Base-by-base conservation (phyloP, 2,888 invertebrate species). In the Dicyrtomina minuta region DNA sequence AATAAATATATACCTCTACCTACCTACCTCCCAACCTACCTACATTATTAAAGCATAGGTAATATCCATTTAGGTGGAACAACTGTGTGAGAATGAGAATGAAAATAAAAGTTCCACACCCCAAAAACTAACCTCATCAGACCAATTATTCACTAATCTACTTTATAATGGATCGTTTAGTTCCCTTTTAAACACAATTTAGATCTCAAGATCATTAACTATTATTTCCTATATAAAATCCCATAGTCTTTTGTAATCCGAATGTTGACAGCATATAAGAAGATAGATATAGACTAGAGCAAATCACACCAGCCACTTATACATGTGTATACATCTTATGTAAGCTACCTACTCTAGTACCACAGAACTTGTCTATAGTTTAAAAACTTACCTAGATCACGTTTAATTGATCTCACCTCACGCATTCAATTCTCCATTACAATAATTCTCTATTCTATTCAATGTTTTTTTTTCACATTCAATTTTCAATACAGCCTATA, bases 41-140 rank as follows among this genome's bases (percentile, higher is more conserved):
- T n/a, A n/a, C n/a, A n/a, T n/a, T n/a, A n/a, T n/a, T n/a, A n/a
- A n/a, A n/a, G n/a, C n/a, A n/a, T n/a, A n/a, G 51, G 24, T 20
- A 4, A 13, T 20, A 24, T 51, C 55, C 26, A 5, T 26, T 55
- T 27, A 55, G 55, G 55, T 26, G 24, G 24, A 55, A 55, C n/a
- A n/a, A n/a, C n/a, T n/a, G n/a, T n/a, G n/a, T n/a, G n/a, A n/a
- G n/a, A n/a, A n/a, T n/a, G n/a, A n/a, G n/a, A n/a, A 8, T 55
- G 24, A 44, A 58, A 58, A 39, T 58, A 58, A 58, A 58, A 44
- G 41, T 60, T 33, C 60, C 44, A 44, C 60, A 24, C 43, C 44
- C 60, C 39, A 20, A 39, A 46, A 15, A 46, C 46, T 17, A 46
- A 46, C n/a, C 46, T 17, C n/a, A 46, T 12, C 46, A 46, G 3